These are phyloP conservation scores for Pristionchus mayeri DNA, from an alignment of 2,888 invertebrate species.

Conservation along the genomic window DNA sequence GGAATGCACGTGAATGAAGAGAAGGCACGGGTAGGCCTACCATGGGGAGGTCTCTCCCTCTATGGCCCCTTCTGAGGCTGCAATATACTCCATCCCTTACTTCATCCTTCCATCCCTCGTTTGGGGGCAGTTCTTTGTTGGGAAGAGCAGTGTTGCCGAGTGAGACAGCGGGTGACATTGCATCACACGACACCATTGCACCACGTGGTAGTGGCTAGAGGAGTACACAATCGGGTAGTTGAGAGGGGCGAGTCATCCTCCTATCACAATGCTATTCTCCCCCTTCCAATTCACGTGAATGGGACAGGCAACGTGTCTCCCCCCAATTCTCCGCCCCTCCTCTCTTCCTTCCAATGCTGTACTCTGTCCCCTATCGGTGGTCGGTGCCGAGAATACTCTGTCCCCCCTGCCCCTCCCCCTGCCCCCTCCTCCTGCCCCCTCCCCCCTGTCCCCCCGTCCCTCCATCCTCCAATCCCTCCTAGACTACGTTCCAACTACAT, in stretches of 20 bases:
- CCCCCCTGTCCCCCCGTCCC: not conserved
- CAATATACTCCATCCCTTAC: too few species aligned
- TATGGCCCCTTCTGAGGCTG: too few species aligned
- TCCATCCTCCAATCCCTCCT: too few species aligned
- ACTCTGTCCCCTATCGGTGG: constrained; percentile 30
- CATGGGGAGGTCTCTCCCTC: not conserved
- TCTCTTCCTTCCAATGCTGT: not conserved
- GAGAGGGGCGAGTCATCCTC: not conserved
- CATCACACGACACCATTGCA: constrained; percentile 11
- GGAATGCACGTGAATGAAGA: not conserved
- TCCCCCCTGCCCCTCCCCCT: not conserved
- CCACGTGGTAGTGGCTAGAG: constrained; percentile 22
- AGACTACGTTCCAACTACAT: constrained; percentile 32
- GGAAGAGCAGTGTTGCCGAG: too few species aligned
- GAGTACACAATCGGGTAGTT: not conserved
- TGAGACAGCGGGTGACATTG: not conserved
- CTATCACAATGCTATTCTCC: constrained; percentile 36
- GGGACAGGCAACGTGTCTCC: constrained; percentile 8
- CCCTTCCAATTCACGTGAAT: constrained; percentile 10
- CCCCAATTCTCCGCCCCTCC: constrained; percentile 4
- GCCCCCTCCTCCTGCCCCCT: not conserved
- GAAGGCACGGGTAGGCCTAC: not conserved
- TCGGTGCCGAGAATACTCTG: constrained; percentile 18
- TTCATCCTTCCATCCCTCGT: not conserved
- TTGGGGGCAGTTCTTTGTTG: too few species aligned